Conservation (phyloP, 2,113 vertebrate genomes). For the Elaphurus davidianus region DNA sequence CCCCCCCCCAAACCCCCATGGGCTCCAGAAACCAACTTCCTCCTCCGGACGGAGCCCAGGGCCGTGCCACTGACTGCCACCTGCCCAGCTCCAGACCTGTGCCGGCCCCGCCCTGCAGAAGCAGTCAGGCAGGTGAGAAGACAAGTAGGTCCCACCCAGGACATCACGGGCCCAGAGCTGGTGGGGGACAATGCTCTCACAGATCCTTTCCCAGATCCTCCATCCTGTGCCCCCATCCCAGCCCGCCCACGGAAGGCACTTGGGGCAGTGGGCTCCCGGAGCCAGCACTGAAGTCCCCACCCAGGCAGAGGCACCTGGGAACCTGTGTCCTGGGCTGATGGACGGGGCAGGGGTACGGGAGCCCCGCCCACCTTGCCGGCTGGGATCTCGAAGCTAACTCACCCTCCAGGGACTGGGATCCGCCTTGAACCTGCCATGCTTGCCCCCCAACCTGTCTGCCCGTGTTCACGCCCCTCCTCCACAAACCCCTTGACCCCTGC, state of each 20-base stretch:
- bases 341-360: neutral
- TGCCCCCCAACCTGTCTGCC: neutral
- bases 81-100: neutral
- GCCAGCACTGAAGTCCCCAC: neutral
- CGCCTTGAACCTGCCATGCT: neutral
- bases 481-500: accelerated
- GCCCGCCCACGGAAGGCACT: neutral
- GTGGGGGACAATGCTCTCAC: accelerated
- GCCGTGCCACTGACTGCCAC: neutral
- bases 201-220: neutral
- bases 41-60: neutral
- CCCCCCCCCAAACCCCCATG: neutral
- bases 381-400: neutral
- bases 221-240: neutral
- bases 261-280: accelerated
- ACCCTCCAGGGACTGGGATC: neutral
- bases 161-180: neutral
- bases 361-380: accelerated
- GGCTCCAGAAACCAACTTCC: neutral
- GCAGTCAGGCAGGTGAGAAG: neutral
- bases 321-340: neutral
- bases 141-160: neutral
- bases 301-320: neutral
- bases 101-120: neutral
- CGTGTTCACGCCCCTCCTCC: neutral